A percentile compares a stretch with the other conserved stretches of the same genome.
Conservation (phyloP, 1,140 invertebrate species). For the Globodera rostochiensis region DNA sequence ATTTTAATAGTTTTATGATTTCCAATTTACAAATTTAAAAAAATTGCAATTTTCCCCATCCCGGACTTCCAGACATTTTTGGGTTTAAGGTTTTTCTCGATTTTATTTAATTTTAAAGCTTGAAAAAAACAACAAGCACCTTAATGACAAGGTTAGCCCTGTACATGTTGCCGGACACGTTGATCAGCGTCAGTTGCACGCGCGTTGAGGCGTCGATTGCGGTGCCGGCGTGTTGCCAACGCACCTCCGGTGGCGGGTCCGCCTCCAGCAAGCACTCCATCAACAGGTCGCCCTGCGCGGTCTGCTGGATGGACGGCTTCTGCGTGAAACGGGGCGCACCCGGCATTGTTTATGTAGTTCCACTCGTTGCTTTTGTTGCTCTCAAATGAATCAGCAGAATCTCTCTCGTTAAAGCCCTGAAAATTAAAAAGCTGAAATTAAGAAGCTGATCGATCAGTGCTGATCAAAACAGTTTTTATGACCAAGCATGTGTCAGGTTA, state of each 20-base stretch:
- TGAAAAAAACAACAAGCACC: conserved; percentile 42
- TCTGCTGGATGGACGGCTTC: conserved; percentile 92
- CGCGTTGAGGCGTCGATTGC: conserved; percentile 78
- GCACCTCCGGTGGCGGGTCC: conserved; percentile 61
- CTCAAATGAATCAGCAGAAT: not conserved
- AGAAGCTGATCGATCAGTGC: too few species aligned
- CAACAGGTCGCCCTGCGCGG: conserved; percentile 88
- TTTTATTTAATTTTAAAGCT: not conserved
- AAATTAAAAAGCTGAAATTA: not conserved
- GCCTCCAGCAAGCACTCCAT: conserved; percentile 80
- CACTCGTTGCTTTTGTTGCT: conserved; percentile 10
- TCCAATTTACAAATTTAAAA: too few species aligned
- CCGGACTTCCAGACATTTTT: too few species aligned
- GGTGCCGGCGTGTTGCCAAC: conserved; percentile 76
- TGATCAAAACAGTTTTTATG: too few species aligned
- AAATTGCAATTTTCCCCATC: too few species aligned
- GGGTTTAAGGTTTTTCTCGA: too few species aligned
- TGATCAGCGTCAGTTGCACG: conserved; percentile 69
- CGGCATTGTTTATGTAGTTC: conserved; percentile 53
- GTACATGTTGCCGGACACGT: conserved; percentile 73
- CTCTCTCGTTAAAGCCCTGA: not conserved
- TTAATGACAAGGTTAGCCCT: conserved; percentile 64
- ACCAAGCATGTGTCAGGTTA: too few species aligned
- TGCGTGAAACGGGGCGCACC: conserved; percentile 92
- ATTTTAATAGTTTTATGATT: too few species aligned